phyloP scores from a whole-genome alignment of 2,888 invertebrate species.

The Scaptodrosophila latifasciaeformis region DNA sequence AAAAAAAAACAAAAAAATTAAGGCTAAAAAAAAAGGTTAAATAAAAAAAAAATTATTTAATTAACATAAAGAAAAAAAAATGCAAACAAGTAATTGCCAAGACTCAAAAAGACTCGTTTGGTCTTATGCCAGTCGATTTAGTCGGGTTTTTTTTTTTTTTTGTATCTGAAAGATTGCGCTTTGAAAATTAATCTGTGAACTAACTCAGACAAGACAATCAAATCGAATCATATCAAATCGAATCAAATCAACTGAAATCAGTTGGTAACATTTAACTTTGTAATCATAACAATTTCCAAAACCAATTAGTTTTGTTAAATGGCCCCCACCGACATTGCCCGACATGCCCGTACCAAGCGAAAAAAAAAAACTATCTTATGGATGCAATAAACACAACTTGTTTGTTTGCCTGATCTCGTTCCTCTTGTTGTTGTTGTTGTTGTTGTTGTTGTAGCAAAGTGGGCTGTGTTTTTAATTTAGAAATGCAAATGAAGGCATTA shows the following conservation, averaged over 20 bases:
- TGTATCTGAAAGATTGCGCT: conserved; percentile 48
- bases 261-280: conserved; percentile 65
- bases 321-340: too few relatives aligned
- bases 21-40: conserved; percentile 52
- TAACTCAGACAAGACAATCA: conserved; percentile 37
- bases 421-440: too few relatives aligned
- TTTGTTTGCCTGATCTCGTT: too few relatives aligned
- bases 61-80: conserved; percentile 47
- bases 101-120: conserved; percentile 36
- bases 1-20: conserved; percentile 39
- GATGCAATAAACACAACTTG: too few relatives aligned
- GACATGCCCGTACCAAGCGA: too few relatives aligned
- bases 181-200: conserved; percentile 24
- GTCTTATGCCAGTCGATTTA: conserved; percentile 40
- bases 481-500: conserved; percentile 67
- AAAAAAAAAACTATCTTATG: too few relatives aligned
- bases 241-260: too few relatives aligned
- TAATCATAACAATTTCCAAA: conserved; percentile 68
- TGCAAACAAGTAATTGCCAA: conserved; percentile 41
- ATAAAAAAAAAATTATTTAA: conserved; percentile 51
- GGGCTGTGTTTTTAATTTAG: conserved; percentile 61
- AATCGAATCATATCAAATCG: too few relatives aligned
- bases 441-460: too few relatives aligned
- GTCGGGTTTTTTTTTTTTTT: too few relatives aligned
- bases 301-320: conserved; percentile 50